These are phyloP conservation scores for Vanessa tameamea DNA, from an alignment of 1,140 invertebrate species.

Conservation along the genomic window DNA sequence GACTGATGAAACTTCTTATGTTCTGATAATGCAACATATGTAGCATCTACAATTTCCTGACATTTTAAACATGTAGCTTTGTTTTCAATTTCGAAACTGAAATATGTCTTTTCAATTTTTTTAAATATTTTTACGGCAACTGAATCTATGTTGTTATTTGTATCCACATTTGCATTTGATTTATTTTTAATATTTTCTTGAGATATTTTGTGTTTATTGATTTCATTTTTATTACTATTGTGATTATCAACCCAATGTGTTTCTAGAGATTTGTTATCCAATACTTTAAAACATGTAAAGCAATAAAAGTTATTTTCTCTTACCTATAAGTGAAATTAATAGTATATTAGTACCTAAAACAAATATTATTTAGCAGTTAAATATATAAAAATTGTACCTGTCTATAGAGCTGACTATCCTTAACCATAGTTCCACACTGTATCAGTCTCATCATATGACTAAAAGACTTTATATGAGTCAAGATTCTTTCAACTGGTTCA, in stretches of 20 bases:
- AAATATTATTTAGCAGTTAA: too few relatives aligned
- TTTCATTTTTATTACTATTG: neutral
- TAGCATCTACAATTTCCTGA: neutral
- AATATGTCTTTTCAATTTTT: conserved; percentile 4
- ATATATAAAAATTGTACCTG: conserved; percentile 39
- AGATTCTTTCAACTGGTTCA: conserved; percentile 21
- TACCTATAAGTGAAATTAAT: conserved; percentile 43
- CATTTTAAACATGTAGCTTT: conserved; percentile 39
- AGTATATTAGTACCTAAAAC: neutral
- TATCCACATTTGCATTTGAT: neutral
- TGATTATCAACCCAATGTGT: conserved; percentile 17
- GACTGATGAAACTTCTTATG: neutral
- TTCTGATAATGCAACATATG: neutral
- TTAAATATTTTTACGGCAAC: conserved; percentile 1
- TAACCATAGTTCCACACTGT: conserved; percentile 31
- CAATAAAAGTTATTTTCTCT: conserved; percentile 46
- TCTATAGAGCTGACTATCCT: conserved; percentile 43
- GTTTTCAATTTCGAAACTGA: conserved; percentile 36
- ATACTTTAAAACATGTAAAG: conserved; percentile 46
- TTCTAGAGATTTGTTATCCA: conserved; percentile 14
- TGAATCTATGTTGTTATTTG: conserved; percentile 13
- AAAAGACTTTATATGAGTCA: conserved; percentile 35
- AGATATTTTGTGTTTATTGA: neutral
- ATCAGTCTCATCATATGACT: conserved; percentile 52
- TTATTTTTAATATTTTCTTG: neutral